Evolutionary conservation across 2,888 invertebrate genomes (phyloP).

Genomic region (Embidobia sp.): DNA sequence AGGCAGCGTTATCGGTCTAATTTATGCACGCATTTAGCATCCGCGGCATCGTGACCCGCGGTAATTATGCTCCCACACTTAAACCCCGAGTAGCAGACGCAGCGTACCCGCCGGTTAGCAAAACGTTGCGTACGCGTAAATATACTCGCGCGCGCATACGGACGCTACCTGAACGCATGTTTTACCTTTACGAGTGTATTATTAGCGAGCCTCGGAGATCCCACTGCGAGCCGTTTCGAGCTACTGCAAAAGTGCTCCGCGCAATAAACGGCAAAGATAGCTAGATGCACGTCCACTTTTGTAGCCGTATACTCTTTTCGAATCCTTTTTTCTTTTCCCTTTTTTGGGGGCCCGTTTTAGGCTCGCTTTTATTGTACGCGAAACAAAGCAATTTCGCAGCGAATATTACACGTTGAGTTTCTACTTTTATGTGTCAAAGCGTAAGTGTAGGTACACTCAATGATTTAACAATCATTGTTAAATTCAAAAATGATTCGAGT

Average conservation of each 20-base stretch:
- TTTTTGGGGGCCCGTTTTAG: no score
- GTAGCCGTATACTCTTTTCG: not conserved
- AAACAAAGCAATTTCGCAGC: no score
- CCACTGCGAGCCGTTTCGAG: slow-evolving; percentile 35
- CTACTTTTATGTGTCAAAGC: no score
- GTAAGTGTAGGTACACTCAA: no score
- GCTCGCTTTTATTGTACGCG: no score
- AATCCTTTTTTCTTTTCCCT: not conserved
- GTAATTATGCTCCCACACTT: slow-evolving; percentile 55
- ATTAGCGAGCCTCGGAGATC: slow-evolving; percentile 47
- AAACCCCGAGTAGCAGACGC: not conserved
- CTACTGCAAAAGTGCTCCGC: slow-evolving; percentile 31
- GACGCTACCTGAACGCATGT: slow-evolving; percentile 36
- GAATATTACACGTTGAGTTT: no score
- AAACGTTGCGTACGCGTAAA: slow-evolving; percentile 38
- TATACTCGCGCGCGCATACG: slow-evolving; percentile 8
- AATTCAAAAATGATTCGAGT: no score
- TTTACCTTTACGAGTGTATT: slow-evolving; percentile 56
- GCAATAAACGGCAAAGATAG: slow-evolving; percentile 33
- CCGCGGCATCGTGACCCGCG: slow-evolving; percentile 37
- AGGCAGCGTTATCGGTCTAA: slow-evolving; percentile 69
- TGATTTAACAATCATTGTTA: no score
- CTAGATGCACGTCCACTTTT: slow-evolving; percentile 20
- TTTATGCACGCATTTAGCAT: slow-evolving; percentile 71
- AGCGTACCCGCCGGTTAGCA: slow-evolving; percentile 18